Conservation (phyloP, 2,113 vertebrate genomes). For the Stomatorhinus ivindoensis region DNA sequence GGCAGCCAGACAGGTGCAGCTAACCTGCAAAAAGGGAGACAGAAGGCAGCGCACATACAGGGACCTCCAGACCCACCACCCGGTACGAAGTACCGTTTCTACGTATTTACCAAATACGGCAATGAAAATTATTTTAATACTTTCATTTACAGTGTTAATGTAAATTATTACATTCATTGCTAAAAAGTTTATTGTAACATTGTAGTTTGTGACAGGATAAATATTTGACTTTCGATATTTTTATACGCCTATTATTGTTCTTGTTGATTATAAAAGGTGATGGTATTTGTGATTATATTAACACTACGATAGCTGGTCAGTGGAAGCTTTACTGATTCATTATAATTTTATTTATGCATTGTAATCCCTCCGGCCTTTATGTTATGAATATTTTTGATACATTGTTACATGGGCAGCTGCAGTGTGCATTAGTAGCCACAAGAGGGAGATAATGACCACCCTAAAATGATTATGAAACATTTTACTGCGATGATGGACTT, state of each 20-base stretch:
- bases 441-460: slow-evolving; percentile 2
- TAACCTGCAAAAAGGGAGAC: not conserved
- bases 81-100: not conserved
- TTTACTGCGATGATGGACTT: not conserved
- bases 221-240: not conserved
- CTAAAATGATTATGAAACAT: not conserved
- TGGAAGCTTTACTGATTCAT: not conserved
- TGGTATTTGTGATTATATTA: not conserved
- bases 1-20: not conserved
- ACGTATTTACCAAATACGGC: not conserved
- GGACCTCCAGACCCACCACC: not conserved
- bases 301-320: not conserved
- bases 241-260: not conserved
- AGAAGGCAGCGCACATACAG: not conserved
- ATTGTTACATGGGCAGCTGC: not conserved
- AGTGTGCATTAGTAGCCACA: not conserved
- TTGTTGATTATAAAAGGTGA: not conserved
- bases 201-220: not conserved
- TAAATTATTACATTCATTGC: not conserved
- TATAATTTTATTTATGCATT: not conserved
- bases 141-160: not conserved
- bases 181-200: not conserved
- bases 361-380: not conserved
- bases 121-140: not conserved
- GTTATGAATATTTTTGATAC: not conserved